phyloP scores from a whole-genome alignment of 2,888 invertebrate species.

The Hyposoter didymator region DNA sequence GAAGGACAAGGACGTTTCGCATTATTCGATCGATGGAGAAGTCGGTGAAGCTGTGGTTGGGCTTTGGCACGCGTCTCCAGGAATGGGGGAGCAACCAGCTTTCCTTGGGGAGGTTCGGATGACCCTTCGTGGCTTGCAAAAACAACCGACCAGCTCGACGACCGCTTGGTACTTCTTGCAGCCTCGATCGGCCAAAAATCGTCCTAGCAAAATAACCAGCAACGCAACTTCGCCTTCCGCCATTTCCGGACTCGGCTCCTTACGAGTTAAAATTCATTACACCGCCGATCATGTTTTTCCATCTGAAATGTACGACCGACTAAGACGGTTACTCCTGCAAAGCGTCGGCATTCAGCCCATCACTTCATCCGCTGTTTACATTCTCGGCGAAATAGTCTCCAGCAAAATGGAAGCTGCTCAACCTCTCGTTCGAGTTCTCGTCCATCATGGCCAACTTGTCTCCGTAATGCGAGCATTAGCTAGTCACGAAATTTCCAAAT shows the following conservation, averaged over 20 bases:
- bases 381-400: conserved; percentile 94
- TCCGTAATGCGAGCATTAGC: conserved; percentile 93
- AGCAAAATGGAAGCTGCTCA: conserved; percentile 96
- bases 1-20: conserved; percentile 81
- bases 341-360: conserved; percentile 91
- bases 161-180: conserved; percentile 94
- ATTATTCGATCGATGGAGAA: conserved; percentile 86
- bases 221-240: conserved; percentile 91
- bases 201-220: conserved; percentile 86
- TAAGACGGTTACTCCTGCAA: conserved; percentile 91
- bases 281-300: conserved; percentile 96
- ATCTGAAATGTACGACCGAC: conserved; percentile 91
- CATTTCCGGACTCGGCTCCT: conserved; percentile 91
- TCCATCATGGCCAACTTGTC: conserved; percentile 94
- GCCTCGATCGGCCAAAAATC: conserved; percentile 88
- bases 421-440: conserved; percentile 93
- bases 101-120: conserved; percentile 95
- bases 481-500: conserved; percentile 94
- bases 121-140: conserved; percentile 89
- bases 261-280: conserved; percentile 94
- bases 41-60: conserved; percentile 93
- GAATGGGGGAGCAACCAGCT: conserved; percentile 91
- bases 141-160: conserved; percentile 86
- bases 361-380: conserved; percentile 92
- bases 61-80: conserved; percentile 94